A percentile compares a stretch with the other conserved stretches of the same genome.
phyloP scores from a whole-genome alignment of 2,113 vertebrate genomes.

The Notechis scutatus region DNA sequence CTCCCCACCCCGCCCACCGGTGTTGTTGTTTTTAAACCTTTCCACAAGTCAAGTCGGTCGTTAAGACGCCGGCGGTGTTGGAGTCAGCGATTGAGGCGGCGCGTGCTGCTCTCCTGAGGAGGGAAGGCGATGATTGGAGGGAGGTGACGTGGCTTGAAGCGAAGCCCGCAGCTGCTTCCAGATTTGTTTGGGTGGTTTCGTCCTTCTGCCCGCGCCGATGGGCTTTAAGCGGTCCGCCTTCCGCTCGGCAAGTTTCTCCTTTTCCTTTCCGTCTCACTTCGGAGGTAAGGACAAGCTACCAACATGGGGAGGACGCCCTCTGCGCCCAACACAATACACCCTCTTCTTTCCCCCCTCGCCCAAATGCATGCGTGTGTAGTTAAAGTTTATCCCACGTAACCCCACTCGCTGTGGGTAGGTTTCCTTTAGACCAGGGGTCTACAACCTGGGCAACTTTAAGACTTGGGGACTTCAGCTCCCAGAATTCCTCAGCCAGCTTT shows the following conservation, averaged over 20 bases:
- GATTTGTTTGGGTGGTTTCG: background rate
- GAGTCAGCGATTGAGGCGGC: fast-evolving
- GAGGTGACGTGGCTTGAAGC: too few relatives aligned
- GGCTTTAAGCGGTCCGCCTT: background rate
- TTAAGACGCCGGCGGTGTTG: background rate
- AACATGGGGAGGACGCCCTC: background rate
- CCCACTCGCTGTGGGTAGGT: background rate
- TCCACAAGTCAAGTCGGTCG: fast-evolving
- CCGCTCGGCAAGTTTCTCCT: background rate
- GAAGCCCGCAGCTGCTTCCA: background rate
- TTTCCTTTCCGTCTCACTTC: background rate
- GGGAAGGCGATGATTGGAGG: background rate
- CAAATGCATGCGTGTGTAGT: background rate
- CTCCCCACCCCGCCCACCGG: fast-evolving
- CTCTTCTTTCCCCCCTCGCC: background rate
- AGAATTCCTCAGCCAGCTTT: too few relatives aligned
- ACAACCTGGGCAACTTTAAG: too few relatives aligned
- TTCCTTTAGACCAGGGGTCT: background rate
- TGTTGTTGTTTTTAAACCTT: background rate
- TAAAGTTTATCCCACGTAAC: background rate
- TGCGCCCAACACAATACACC: background rate
- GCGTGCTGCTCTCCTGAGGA: background rate
- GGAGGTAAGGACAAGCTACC: background rate
- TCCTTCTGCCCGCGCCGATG: too few relatives aligned
- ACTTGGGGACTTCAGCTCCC: too few relatives aligned